Base-by-base conservation (phyloP, 2,888 invertebrate species). In the Epistrophe grossulariae region DNA sequence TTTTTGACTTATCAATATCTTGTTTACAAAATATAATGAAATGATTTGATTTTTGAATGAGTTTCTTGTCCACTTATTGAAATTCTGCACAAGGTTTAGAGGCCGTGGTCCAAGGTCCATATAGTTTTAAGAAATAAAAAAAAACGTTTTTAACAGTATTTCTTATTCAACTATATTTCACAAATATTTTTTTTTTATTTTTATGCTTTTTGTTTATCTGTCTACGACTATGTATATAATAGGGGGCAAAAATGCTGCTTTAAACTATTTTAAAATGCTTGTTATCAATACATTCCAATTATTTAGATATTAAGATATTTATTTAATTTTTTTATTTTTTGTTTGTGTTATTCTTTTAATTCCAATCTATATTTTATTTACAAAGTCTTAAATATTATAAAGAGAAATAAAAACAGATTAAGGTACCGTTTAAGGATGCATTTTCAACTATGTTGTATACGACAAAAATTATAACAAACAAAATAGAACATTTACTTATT, bases 331-430 rank as follows among this genome's bases (percentile, higher is more conserved):
- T 7, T 57, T 77, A 43, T 15, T 40, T 43, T 43, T 84, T 79
- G 71, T 70, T 79, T 35, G n/a, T 35, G 38, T 35, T 57, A 10
- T n/a, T 57, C 8, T 64, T n/a, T 55, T 24, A 60, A 66, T 38
- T 76, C 45, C 45, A 74, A 64, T 74, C 28, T 55, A 31, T 85
- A 85, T 85, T 70, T 85, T 85, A 85, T 85, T 70, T 85, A 85
- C 85, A 85, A 64, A 64, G 6, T 52, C 60, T 70, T 73, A 43
- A 73, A 81, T 60, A 24, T 24, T 24, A 28, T 15, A 28, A 13
- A 28, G 9, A 55, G 3, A 52, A 52, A 38, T 24, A 24, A 60
- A 40, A 62, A 62, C 38, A 59, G 28, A 68, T 73, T 60, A 81
- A 81, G 81, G 84, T 77, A 77, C 60, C 76, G 2, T 55, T 70